These are phyloP conservation scores for Lithophane socia DNA, from an alignment of 2,888 invertebrate genomes.

Conservation along the genomic window DNA sequence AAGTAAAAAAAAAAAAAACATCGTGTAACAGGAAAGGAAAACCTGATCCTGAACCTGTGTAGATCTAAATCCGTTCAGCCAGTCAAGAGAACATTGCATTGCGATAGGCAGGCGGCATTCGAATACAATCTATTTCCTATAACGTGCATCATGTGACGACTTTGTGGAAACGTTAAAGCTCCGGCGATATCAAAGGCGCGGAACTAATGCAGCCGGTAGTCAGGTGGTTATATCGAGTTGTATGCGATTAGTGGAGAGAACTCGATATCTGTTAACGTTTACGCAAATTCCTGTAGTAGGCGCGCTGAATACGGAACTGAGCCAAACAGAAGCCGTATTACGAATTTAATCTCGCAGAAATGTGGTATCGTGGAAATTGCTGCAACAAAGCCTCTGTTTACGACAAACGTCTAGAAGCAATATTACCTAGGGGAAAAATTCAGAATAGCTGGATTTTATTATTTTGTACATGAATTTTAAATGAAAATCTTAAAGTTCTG, in stretches of 20 bases:
- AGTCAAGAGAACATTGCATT: not conserved
- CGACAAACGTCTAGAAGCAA: constrained; percentile 80
- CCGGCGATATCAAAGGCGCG: constrained; percentile 11
- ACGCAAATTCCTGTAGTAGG: constrained; percentile 78
- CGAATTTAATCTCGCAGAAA: constrained; percentile 89
- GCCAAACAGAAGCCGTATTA: constrained; percentile 85
- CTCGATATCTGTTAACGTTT: constrained; percentile 65
- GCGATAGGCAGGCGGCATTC: not conserved
- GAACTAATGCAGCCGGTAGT: constrained; percentile 9
- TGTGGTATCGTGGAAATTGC: constrained; percentile 88
- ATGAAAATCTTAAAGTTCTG: constrained; percentile 58
- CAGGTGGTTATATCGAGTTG: constrained; percentile 29
- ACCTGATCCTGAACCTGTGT: not conserved
- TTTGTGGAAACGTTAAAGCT: constrained; percentile 17
- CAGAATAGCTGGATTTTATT: constrained; percentile 74
- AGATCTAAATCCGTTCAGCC: constrained; percentile 25
- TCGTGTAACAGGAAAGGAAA: too few species aligned
- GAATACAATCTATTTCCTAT: constrained; percentile 8
- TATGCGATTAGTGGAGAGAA: constrained; percentile 34
- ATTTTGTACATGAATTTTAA: constrained; percentile 69
- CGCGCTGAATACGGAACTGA: constrained; percentile 81
- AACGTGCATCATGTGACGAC: constrained; percentile 7
- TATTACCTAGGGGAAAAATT: constrained; percentile 77
- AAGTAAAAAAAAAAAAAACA: too few species aligned
- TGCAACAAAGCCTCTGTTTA: constrained; percentile 85